phyloP scores from a whole-genome alignment of 2,113 vertebrate species.

The Delphinapterus leucas region DNA sequence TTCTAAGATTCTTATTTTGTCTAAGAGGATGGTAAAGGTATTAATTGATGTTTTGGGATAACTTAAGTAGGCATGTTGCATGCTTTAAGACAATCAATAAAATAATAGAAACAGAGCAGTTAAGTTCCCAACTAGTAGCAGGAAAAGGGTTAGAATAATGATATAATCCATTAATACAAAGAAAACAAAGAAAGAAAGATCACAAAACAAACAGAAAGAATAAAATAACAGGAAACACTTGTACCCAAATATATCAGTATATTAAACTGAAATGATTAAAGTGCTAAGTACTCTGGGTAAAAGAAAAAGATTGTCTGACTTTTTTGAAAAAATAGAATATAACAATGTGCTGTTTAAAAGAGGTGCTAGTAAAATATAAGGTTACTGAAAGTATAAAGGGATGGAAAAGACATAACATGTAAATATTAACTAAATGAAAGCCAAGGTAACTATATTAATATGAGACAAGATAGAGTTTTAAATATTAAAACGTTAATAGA shows the following conservation, averaged over 20 bases:
- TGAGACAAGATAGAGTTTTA: not conserved
- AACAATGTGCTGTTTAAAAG: not conserved
- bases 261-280: not conserved
- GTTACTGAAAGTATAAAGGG: not conserved
- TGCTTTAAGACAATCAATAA: not conserved
- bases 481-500: not conserved
- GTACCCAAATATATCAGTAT: not conserved
- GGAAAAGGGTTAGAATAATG: not conserved
- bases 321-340: not conserved
- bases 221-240: not conserved
- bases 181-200: not conserved
- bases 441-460: not conserved
- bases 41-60: not conserved
- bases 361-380: not conserved
- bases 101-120: not conserved
- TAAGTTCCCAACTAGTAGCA: not conserved
- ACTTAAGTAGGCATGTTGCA: not conserved
- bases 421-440: not conserved
- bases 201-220: not conserved
- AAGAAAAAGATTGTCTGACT: not conserved
- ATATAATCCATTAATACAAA: not conserved
- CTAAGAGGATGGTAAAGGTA: not conserved
- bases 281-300: not conserved
- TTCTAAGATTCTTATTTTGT: not conserved
- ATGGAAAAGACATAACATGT: not conserved